Conservation (phyloP, 2,888 invertebrate genomes). For the Scaptomyza reducta region DNA sequence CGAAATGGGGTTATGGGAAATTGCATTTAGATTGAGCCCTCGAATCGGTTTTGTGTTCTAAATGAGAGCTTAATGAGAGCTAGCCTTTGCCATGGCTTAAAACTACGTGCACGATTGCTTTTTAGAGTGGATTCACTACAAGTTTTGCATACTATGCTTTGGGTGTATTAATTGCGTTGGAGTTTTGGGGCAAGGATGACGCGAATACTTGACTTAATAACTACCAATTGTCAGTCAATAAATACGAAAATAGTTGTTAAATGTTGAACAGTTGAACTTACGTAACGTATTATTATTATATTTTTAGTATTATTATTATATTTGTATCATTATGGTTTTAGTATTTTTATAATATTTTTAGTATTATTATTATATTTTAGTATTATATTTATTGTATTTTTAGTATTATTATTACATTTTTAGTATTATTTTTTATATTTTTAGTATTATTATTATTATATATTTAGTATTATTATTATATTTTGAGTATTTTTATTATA, state of each 20-base stretch:
- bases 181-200: conserved; percentile 39
- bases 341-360: too few species aligned
- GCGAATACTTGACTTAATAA: neutral
- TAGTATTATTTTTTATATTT: too few species aligned
- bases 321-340: too few species aligned
- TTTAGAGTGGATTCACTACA: conserved; percentile 8
- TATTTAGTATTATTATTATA: too few species aligned
- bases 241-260: neutral
- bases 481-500: too few species aligned
- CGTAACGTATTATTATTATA: too few species aligned
- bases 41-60: conserved; percentile 57
- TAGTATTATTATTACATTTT: too few species aligned
- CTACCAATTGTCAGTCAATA: neutral
- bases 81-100: conserved; percentile 13
- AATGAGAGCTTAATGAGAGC: conserved; percentile 82
- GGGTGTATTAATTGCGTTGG: conserved; percentile 69
- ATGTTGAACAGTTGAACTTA: too few species aligned
- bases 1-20: conserved; percentile 4
- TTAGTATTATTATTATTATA: too few species aligned
- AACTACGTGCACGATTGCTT: conserved; percentile 34
- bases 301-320: too few species aligned
- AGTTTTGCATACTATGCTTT: neutral
- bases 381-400: too few species aligned
- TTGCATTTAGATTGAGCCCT: conserved; percentile 6
- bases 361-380: too few species aligned